These are phyloP conservation scores for Bruchidius siliquastri DNA, from an alignment of 2,888 invertebrate genomes.

Conservation along the genomic window DNA sequence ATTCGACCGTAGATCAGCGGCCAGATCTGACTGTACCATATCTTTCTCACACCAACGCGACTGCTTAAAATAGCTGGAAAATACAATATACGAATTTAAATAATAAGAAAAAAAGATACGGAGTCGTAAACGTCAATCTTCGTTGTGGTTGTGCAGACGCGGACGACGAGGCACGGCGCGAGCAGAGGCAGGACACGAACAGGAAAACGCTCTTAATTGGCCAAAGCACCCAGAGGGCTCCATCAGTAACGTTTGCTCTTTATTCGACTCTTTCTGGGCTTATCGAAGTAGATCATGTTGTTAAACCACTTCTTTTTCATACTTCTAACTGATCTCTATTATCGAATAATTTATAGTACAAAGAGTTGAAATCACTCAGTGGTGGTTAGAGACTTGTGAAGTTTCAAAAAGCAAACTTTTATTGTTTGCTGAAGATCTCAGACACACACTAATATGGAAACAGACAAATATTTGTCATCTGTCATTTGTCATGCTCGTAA, in stretches of 20 bases:
- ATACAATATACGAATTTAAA: slow-evolving; percentile 41
- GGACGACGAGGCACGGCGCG: neutral
- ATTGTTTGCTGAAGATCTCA: no score
- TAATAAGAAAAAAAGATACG: slow-evolving; percentile 32
- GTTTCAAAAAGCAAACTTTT: no score
- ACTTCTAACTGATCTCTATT: neutral
- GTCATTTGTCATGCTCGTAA: no score
- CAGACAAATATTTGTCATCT: no score
- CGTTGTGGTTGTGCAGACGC: slow-evolving; percentile 4
- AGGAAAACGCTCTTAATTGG: neutral
- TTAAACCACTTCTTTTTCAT: neutral
- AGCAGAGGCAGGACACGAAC: neutral
- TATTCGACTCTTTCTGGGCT: neutral
- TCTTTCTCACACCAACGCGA: neutral
- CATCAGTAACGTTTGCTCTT: neutral
- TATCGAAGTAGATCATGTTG: neutral
- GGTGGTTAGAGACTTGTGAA: no score
- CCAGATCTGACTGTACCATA: neutral
- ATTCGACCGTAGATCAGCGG: neutral
- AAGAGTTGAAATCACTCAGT: neutral
- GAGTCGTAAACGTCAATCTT: slow-evolving; percentile 43
- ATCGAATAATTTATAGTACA: neutral
- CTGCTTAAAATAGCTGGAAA: slow-evolving; percentile 31
- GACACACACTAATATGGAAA: no score
- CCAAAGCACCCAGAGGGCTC: neutral